Evolutionary conservation across 2,113 vertebrate genomes (phyloP).

Genomic region (Trichomycterus rosablanca): DNA sequence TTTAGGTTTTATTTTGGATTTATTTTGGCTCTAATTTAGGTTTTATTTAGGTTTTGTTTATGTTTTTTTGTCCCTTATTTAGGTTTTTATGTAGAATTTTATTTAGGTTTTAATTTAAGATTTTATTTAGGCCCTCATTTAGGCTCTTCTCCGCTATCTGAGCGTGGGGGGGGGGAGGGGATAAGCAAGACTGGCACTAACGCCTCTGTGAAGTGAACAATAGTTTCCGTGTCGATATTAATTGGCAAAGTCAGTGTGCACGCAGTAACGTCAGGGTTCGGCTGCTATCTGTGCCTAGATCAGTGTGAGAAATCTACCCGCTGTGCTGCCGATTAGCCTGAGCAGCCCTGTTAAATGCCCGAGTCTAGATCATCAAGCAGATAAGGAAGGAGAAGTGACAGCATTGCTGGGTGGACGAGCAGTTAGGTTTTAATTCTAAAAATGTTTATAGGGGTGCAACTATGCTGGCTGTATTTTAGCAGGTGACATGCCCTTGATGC

Average conservation of each 20-base stretch:
- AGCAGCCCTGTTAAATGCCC: conserved; percentile 64
- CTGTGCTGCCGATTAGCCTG: conserved; percentile 66
- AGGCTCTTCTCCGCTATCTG: not conserved
- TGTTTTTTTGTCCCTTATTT: no score
- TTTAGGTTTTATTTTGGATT: no score
- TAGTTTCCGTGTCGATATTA: conserved; percentile 62
- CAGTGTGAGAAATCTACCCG: conserved; percentile 60
- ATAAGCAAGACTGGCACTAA: conserved; percentile 15
- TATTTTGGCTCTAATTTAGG: no score
- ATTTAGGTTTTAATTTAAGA: no score
- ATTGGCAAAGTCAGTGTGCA: conserved; percentile 59
- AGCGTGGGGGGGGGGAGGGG: no score
- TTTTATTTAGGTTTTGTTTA: no score
- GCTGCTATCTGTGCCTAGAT: conserved; percentile 53
- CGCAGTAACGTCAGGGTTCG: conserved; percentile 61
- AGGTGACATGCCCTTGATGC: no score
- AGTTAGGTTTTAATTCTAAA: no score
- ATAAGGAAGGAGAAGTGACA: conserved; percentile 54
- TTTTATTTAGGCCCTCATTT: no score
- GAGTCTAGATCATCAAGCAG: conserved; percentile 59
- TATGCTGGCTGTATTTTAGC: no score
- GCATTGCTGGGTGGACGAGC: conserved; percentile 51
- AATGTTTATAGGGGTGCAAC: no score
- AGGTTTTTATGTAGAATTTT: no score
- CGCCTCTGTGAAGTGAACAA: conserved; percentile 57